Conservation (phyloP, 1,140 invertebrate genomes). For the Ctenoplectra terminalis region DNA sequence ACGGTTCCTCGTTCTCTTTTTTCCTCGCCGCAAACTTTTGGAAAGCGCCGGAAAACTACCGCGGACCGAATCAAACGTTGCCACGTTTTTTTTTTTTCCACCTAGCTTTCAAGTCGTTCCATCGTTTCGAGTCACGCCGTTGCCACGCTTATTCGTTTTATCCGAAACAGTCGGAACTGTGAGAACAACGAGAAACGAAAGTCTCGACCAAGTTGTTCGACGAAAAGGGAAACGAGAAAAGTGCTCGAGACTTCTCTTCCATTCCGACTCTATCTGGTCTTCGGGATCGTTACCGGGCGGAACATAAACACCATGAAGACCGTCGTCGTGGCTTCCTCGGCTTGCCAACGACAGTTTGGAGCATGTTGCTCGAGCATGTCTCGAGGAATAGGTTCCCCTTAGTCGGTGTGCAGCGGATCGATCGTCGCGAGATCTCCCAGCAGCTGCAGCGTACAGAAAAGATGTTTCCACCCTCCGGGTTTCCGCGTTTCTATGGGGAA, state of each 20-base stretch:
- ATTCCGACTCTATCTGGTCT: not conserved
- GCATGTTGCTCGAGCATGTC: not conserved
- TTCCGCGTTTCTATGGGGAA: not conserved
- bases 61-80: not conserved
- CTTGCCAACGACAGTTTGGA: not conserved
- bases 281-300: not conserved
- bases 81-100: not conserved
- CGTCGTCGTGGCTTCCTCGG: no score
- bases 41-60: not conserved
- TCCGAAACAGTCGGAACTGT: not conserved
- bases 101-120: not conserved
- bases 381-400: no score
- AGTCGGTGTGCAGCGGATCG: not conserved
- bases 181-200: not conserved
- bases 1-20: not conserved
- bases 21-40: not conserved
- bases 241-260: not conserved
- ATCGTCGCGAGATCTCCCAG: not conserved
- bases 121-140: no score
- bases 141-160: conserved; percentile 3
- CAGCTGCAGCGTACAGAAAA: not conserved
- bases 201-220: not conserved
- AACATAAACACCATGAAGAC: not conserved
- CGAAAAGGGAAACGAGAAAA: conserved; percentile 6
- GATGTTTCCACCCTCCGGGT: not conserved